Evolutionary conservation across 2,797 vertebrate species (phyloP).

Genomic region (Thamnophis elegans): DNA sequence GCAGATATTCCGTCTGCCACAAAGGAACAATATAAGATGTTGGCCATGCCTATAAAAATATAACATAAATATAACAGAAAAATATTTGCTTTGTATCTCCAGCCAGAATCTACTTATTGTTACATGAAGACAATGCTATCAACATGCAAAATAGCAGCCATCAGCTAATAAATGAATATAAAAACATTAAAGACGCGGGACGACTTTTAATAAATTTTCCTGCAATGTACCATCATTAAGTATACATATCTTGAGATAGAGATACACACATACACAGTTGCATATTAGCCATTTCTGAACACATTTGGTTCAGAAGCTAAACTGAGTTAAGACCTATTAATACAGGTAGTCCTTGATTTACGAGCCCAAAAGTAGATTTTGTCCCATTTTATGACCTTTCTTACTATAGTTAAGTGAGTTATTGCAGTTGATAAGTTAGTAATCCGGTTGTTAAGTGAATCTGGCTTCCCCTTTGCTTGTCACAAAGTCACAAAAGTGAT

Average conservation of each 20-base stretch:
- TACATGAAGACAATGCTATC: neutral
- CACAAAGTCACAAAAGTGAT: neutral
- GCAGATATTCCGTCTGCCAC: constrained; percentile 82
- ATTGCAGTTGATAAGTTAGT: neutral
- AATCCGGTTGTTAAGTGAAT: neutral
- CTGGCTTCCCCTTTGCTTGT: neutral
- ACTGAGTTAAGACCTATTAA: neutral
- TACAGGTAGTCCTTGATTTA: neutral
- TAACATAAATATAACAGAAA: neutral
- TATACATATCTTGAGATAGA: neutral
- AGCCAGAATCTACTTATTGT: neutral
- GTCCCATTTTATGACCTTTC: neutral
- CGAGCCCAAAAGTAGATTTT: neutral
- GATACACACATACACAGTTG: neutral
- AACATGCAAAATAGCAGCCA: neutral
- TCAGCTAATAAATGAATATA: neutral
- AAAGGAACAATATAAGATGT: constrained; percentile 86
- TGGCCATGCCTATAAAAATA: constrained; percentile 85
- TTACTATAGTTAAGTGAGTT: neutral
- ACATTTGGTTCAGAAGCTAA: neutral
- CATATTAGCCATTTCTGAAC: neutral
- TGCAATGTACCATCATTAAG: neutral
- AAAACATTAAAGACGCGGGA: neutral
- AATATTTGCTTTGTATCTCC: neutral
- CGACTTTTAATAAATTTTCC: neutral